Evolutionary conservation across 2,113 vertebrate genomes (phyloP).

Genomic region (Leptobrachium leishanense): DNA sequence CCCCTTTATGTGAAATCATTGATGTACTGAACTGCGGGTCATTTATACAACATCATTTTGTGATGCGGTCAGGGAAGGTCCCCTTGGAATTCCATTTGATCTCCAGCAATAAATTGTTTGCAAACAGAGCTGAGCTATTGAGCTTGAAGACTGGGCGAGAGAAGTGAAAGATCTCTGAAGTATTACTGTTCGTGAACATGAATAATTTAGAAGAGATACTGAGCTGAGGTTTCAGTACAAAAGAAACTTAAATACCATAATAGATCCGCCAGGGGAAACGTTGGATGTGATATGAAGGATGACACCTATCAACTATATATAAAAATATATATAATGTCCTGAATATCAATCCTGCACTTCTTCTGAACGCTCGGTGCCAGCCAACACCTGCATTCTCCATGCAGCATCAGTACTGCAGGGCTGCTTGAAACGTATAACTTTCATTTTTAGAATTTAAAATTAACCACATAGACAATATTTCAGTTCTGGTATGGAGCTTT

Average conservation of each 20-base stretch:
- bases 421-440: too few relatives aligned
- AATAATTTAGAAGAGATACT: background rate
- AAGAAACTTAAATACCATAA: background rate
- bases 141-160: background rate
- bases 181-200: background rate
- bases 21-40: background rate
- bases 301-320: too few relatives aligned
- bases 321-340: background rate
- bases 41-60: constrained; percentile 1
- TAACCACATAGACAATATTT: too few relatives aligned
- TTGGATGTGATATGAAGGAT: too few relatives aligned
- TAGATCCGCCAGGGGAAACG: background rate
- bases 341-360: too few relatives aligned
- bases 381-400: too few relatives aligned
- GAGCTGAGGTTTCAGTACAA: background rate
- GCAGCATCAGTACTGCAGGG: too few relatives aligned
- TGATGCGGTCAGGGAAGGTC: constrained; percentile 4
- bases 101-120: constrained; percentile 5
- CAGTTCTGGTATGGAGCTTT: too few relatives aligned
- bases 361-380: too few relatives aligned
- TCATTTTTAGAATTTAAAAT: too few relatives aligned
- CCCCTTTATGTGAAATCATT: background rate
- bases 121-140: background rate
- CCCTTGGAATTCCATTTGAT: constrained; percentile 1
- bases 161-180: background rate